phyloP scores from a whole-genome alignment of 2,888 invertebrate genomes.

The Saturnia japonica region DNA sequence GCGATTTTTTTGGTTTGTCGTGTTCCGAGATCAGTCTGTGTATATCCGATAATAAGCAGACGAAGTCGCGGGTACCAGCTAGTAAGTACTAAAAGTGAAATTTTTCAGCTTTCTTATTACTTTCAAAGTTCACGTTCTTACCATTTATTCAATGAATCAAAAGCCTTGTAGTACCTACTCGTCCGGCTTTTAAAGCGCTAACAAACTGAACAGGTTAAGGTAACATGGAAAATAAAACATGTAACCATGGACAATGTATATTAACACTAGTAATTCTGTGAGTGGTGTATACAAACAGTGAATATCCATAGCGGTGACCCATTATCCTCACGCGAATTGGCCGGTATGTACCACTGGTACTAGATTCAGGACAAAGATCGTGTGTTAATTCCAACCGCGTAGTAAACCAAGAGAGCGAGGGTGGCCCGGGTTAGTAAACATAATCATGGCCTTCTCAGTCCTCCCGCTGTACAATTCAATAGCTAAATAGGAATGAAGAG shows the following conservation, averaged over 20 bases:
- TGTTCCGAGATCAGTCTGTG: too few species aligned
- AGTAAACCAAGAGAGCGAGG: slow-evolving; percentile 57
- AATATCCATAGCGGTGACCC: neutral
- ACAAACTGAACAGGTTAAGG: neutral
- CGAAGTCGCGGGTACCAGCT: too few species aligned
- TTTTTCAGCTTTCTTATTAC: neutral
- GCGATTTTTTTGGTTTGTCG: too few species aligned
- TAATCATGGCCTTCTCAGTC: slow-evolving; percentile 66
- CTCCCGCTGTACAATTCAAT: slow-evolving; percentile 76
- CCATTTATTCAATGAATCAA: neutral
- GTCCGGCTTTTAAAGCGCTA: neutral
- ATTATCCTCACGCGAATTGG: slow-evolving; percentile 7
- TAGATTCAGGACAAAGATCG: slow-evolving; percentile 68
- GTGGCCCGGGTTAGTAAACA: slow-evolving; percentile 74
- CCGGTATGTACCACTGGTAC: neutral
- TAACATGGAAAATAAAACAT: neutral
- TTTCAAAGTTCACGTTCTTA: neutral
- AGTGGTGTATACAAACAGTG: neutral
- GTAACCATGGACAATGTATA: neutral
- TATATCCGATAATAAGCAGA: too few species aligned
- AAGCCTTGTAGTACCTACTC: neutral
- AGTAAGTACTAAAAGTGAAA: neutral
- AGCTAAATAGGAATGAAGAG: slow-evolving; percentile 79
- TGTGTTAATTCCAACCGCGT: slow-evolving; percentile 76
- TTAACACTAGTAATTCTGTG: neutral